These are phyloP conservation scores for Sarcophilus harrisii DNA, from an alignment of 2,797 vertebrate genomes.

Conservation along the genomic window DNA sequence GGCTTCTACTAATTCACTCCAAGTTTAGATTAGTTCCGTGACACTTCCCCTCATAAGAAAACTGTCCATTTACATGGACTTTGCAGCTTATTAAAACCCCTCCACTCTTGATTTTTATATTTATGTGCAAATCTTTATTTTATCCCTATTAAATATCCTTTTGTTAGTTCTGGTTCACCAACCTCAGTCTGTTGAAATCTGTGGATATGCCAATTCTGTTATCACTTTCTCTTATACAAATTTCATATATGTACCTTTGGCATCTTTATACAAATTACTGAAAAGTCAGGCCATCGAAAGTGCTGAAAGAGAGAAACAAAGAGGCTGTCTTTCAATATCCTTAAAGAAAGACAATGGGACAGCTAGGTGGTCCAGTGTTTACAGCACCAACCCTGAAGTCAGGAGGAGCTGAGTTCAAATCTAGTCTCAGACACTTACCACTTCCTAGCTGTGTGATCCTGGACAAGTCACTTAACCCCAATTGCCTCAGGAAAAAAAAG, in stretches of 20 bases:
- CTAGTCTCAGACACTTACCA: too few relatives aligned
- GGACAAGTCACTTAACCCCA: too few relatives aligned
- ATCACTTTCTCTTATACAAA: not conserved
- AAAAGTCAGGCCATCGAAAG: not conserved
- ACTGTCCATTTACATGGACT: not conserved
- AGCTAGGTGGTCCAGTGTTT: too few relatives aligned
- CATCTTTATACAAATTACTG: not conserved
- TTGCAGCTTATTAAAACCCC: not conserved
- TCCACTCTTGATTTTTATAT: not conserved
- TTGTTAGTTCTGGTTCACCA: not conserved
- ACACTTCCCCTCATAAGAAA: not conserved
- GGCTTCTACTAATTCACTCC: not conserved
- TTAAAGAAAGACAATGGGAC: not conserved
- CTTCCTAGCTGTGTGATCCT: too few relatives aligned
- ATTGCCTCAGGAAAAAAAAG: not conserved
- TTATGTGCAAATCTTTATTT: not conserved
- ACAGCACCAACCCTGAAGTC: too few relatives aligned
- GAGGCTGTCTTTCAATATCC: constrained; percentile 21
- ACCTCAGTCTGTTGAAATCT: not conserved
- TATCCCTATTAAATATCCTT: not conserved
- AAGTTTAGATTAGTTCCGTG: not conserved
- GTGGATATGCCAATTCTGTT: not conserved
- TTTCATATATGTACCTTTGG: not conserved
- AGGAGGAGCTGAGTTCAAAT: too few relatives aligned
- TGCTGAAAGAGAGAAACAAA: not conserved